Conservation (phyloP, 2,888 invertebrate genomes). For the Eugnorisma glareosa region DNA sequence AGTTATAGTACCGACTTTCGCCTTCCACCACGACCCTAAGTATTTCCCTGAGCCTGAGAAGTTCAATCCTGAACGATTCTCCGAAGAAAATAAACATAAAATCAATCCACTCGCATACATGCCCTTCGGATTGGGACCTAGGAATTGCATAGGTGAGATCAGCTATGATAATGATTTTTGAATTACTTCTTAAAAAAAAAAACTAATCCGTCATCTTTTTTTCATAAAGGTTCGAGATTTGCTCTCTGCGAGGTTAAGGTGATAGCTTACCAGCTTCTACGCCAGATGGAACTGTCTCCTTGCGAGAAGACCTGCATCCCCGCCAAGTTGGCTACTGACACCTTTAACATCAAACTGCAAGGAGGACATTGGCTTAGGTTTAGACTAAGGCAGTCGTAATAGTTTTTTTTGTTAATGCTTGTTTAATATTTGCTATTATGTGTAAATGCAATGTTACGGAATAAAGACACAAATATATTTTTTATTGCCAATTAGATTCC, state of each 20-base stretch:
- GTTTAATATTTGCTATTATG: background rate
- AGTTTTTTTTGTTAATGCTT: background rate
- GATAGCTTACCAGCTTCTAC: slow-evolving; percentile 79
- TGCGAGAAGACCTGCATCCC: slow-evolving; percentile 77
- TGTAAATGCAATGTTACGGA: background rate
- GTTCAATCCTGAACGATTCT: slow-evolving; percentile 91
- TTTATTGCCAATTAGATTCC: background rate
- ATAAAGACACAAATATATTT: background rate
- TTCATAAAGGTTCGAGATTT: slow-evolving; percentile 78
- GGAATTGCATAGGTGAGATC: slow-evolving; percentile 91
- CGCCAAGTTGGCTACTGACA: slow-evolving; percentile 64
- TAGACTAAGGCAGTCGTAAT: slow-evolving; percentile 43
- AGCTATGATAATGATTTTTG: background rate
- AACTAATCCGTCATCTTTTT: background rate
- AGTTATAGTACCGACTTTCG: slow-evolving; percentile 80
- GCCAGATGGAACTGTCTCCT: slow-evolving; percentile 76
- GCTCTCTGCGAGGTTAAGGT: slow-evolving; percentile 84
- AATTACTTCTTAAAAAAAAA: background rate
- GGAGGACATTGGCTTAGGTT: slow-evolving; percentile 81
- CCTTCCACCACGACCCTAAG: slow-evolving; percentile 87
- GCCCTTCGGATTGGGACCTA: slow-evolving; percentile 91
- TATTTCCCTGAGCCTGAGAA: slow-evolving; percentile 89
- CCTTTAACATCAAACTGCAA: slow-evolving; percentile 73
- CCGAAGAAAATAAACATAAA: slow-evolving; percentile 89
- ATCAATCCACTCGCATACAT: slow-evolving; percentile 80